Evolutionary conservation across 92 coral and sea anemone genomes (phyloP).

Genomic region (Porites divaricata): DNA sequence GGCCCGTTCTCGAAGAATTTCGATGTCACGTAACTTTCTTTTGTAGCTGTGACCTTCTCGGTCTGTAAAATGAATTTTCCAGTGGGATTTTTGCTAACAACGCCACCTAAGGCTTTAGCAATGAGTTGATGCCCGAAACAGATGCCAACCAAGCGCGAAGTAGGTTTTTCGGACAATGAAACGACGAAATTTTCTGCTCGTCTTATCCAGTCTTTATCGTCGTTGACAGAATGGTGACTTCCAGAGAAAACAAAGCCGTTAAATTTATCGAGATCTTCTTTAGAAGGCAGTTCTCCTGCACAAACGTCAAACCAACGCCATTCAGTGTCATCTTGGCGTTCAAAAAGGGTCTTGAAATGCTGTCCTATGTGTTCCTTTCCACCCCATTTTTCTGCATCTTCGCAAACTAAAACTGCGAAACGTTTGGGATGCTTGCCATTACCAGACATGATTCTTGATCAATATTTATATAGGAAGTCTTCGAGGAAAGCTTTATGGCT

Average conservation of each 20-base stretch:
- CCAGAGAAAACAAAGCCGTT: conserved; percentile 80
- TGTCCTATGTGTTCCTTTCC: conserved; percentile 50
- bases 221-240: conserved; percentile 78
- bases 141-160: conserved; percentile 72
- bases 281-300: conserved; percentile 64
- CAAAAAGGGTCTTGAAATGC: conserved; percentile 43
- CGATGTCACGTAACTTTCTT: conserved; percentile 34
- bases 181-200: conserved; percentile 56
- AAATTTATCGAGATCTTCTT: conserved; percentile 61
- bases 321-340: conserved; percentile 28
- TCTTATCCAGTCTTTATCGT: conserved; percentile 67
- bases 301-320: conserved; percentile 71
- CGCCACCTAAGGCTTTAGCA: conserved; percentile 85
- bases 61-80: conserved; percentile 72
- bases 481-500: too few species aligned
- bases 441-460: neutral
- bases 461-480: too few species aligned
- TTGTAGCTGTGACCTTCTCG: conserved; percentile 58
- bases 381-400: conserved; percentile 88
- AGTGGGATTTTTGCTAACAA: conserved; percentile 74
- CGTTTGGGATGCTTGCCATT: conserved; percentile 26
- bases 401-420: conserved; percentile 80
- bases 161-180: conserved; percentile 42
- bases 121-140: conserved; percentile 93
- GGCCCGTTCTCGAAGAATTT: conserved; percentile 67